Conservation (phyloP, 2,888 invertebrate species). For the Sarcophaga caerulescens region DNA sequence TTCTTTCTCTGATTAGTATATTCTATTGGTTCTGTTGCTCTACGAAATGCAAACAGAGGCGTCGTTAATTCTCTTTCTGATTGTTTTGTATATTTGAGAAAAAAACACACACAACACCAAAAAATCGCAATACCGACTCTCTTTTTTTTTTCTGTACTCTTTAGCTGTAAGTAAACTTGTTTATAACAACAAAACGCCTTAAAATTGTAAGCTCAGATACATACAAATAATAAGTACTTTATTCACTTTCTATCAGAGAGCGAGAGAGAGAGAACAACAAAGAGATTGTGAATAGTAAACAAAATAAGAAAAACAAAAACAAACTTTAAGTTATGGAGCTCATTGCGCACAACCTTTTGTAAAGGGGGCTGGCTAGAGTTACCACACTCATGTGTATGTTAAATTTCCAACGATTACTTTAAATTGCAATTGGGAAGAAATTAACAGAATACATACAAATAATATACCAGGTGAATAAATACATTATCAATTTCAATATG, state of each 20-base stretch:
- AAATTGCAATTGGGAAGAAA: too few species aligned
- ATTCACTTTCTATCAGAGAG: neutral
- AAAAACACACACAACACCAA: neutral
- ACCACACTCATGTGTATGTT: neutral
- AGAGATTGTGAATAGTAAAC: neutral
- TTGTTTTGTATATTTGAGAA: neutral
- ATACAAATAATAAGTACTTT: slow-evolving; percentile 16
- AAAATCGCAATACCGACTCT: neutral
- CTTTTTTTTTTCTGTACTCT: slow-evolving; percentile 1
- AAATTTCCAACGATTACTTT: too few species aligned
- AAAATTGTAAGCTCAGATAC: slow-evolving; percentile 27
- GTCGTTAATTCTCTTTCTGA: neutral
- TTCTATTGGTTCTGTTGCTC: slow-evolving; percentile 45
- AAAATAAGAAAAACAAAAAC: neutral
- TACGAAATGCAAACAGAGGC: slow-evolving; percentile 11
- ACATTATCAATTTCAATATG: too few species aligned
- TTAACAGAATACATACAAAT: too few species aligned
- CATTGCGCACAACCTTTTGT: neutral
- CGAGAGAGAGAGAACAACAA: neutral
- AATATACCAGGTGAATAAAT: too few species aligned
- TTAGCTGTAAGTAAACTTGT: slow-evolving; percentile 32
- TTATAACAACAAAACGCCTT: slow-evolving; percentile 40
- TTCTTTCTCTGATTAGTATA: slow-evolving; percentile 9
- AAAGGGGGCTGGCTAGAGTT: neutral
- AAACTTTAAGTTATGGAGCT: neutral